Conservation (phyloP, 2,113 vertebrate genomes). For the Sinocyclocheilus maitianheensis region DNA sequence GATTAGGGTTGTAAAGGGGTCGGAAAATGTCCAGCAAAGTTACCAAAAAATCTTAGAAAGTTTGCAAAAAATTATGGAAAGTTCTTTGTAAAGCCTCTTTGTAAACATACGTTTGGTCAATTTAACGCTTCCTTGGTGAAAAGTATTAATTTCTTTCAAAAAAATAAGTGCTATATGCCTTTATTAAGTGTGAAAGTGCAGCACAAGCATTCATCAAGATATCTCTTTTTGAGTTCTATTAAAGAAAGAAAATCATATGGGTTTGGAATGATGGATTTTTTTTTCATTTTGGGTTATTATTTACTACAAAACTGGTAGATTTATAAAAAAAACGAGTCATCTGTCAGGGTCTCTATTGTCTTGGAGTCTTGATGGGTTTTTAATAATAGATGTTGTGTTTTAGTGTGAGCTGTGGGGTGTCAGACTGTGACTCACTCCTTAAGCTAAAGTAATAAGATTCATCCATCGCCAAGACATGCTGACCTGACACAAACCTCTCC, state of each 20-base stretch:
- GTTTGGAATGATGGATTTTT: neutral
- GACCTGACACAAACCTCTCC: slow-evolving; percentile 36
- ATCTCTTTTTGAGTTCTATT: neutral
- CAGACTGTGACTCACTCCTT: slow-evolving; percentile 21
- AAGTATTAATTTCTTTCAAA: too few species aligned
- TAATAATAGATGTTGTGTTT: slow-evolving; percentile 26
- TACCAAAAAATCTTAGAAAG: too few species aligned
- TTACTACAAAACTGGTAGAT: neutral
- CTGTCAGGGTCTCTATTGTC: neutral
- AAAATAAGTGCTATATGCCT: neutral
- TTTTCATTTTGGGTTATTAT: neutral
- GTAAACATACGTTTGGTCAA: too few species aligned
- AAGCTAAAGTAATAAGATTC: slow-evolving; percentile 27
- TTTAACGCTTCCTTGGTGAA: too few species aligned
- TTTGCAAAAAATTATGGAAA: too few species aligned
- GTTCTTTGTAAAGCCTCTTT: too few species aligned
- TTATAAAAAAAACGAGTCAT: neutral
- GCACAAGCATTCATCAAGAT: neutral
- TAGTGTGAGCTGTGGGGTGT: neutral
- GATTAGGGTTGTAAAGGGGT: too few species aligned
- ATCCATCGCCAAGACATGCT: slow-evolving; percentile 36
- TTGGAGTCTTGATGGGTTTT: neutral
- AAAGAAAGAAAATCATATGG: neutral
- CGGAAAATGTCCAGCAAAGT: too few species aligned
- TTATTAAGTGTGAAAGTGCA: neutral